Evolutionary conservation across 2,113 vertebrate species (phyloP), one percentile per base, ranked within the genome.

Genomic region (Oriolus oriolus): DNA sequence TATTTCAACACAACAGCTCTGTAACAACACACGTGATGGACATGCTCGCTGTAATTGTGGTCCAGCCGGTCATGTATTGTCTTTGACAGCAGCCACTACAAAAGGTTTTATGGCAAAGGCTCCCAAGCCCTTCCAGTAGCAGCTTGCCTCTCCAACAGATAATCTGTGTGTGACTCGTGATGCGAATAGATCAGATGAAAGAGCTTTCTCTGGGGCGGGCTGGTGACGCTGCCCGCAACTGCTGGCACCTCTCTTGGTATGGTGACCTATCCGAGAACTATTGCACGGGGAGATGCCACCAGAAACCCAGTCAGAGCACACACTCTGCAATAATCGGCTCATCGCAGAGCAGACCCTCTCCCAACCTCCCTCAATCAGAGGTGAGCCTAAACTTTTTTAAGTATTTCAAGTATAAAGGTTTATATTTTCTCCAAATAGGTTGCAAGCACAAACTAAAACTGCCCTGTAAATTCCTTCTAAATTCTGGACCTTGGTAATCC

Each of bases 31-130:
- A 54, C 7, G 35, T 66, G 91, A 95, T 49, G 85, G 87, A 68
- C 50, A 8, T 1, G 54, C 83, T 93, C 15, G 0, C 81, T 68
- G 83, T 20, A 68, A 94, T 41, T 91, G 91, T 64, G 57, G 93
- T 69, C 81, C 74, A 41, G 74, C 86, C 12, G 17, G 59, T 53
- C 86, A 35, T 3, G 35, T 19, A 84, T 84, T 91, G 84, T 91
- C 74, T 91, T 89, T 89, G 77, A 87, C 90, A 80, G 77, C 74
- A 87, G 84, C 69, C 77, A 73, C 84, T 91, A 95, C 89, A 87
- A 93, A 94, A 91, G 84, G 41, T 52, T 81, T 90, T 54, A 83
- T 11, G 74, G 74, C 74, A 94, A 82, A 90, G 39, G 74, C 59
- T 94, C 42, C 65, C 73, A 54, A 84, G 79, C 68, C 42, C 37